Evolutionary conservation across 1,140 invertebrate species (phyloP).

Genomic region (Drosophila cardini): DNA sequence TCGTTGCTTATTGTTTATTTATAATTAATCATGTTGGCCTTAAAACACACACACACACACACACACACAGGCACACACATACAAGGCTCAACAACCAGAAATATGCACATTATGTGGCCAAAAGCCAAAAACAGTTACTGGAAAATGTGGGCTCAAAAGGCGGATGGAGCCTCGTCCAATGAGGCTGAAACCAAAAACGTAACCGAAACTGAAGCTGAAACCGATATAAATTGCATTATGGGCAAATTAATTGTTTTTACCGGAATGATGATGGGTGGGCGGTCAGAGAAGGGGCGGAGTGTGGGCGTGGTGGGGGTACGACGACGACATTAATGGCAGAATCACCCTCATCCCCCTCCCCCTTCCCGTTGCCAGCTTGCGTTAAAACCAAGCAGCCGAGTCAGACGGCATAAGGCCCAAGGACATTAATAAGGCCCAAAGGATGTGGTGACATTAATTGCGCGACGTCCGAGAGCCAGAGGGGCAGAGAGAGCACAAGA

Average conservation of each 20-base stretch:
- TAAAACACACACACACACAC: constrained; percentile 42
- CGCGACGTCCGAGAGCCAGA: constrained; percentile 44
- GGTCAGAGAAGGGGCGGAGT: neutral
- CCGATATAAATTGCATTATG: constrained; percentile 83
- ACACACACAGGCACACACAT: neutral
- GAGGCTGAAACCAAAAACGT: constrained; percentile 34
- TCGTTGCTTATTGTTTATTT: constrained; percentile 49
- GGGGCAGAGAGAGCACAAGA: neutral
- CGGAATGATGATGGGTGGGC: constrained; percentile 36
- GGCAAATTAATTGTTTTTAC: constrained; percentile 81
- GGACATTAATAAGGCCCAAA: constrained; percentile 82
- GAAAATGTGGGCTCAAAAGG: constrained; percentile 5
- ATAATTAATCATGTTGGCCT: constrained; percentile 80
- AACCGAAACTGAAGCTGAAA: constrained; percentile 45
- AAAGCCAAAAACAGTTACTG: constrained; percentile 21
- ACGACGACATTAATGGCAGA: constrained; percentile 63
- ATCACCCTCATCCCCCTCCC: constrained; percentile 6
- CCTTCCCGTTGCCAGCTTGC: too few relatives aligned
- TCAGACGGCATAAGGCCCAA: constrained; percentile 41
- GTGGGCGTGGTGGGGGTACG: neutral
- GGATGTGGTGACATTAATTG: constrained; percentile 83
- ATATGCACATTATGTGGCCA: constrained; percentile 78
- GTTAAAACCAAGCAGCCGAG: constrained; percentile 1
- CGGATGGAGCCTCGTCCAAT: constrained; percentile 1
- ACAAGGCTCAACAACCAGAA: constrained; percentile 50